phyloP scores from a whole-genome alignment of 2,113 vertebrate species.

The Ursus arctos region DNA sequence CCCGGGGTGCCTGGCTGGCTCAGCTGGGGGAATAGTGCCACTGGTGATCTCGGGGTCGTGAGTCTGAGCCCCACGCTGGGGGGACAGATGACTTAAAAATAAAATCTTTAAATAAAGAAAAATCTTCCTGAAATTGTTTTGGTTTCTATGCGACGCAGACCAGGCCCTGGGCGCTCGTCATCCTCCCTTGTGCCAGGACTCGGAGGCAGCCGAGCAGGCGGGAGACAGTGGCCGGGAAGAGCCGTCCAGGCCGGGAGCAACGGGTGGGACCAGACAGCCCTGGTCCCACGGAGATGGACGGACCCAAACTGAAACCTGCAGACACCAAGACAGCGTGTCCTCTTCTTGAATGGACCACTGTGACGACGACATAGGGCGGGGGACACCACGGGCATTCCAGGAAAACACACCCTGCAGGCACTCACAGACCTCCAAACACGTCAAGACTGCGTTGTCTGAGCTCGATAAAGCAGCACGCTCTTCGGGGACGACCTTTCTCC shows the following conservation, averaged over 20 bases:
- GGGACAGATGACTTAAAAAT: not conserved
- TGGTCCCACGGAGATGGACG: not conserved
- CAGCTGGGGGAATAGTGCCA: rapidly evolving
- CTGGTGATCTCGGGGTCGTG: not conserved
- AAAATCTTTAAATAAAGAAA: not conserved
- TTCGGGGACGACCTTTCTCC: rapidly evolving
- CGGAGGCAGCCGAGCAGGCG: no score
- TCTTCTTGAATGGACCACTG: not conserved
- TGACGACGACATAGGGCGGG: rapidly evolving
- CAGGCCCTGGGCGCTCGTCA: not conserved
- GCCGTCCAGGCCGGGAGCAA: not conserved
- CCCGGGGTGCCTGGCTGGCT: not conserved
- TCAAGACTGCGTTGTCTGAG: rapidly evolving
- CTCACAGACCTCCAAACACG: not conserved
- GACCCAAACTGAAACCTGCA: not conserved
- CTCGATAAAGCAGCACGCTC: not conserved
- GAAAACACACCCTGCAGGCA: not conserved
- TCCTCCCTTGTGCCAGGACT: not conserved
- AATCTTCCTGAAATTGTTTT: not conserved
- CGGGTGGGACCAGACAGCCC: not conserved
- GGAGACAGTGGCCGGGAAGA: not conserved
- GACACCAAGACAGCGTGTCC: not conserved
- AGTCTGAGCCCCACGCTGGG: not conserved
- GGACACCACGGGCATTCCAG: not conserved
- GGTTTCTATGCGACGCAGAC: not conserved